A percentile compares a stretch with the other conserved stretches of the same genome.
phyloP scores from a whole-genome alignment of 2,113 vertebrate genomes.

The Rostratula benghalensis region DNA sequence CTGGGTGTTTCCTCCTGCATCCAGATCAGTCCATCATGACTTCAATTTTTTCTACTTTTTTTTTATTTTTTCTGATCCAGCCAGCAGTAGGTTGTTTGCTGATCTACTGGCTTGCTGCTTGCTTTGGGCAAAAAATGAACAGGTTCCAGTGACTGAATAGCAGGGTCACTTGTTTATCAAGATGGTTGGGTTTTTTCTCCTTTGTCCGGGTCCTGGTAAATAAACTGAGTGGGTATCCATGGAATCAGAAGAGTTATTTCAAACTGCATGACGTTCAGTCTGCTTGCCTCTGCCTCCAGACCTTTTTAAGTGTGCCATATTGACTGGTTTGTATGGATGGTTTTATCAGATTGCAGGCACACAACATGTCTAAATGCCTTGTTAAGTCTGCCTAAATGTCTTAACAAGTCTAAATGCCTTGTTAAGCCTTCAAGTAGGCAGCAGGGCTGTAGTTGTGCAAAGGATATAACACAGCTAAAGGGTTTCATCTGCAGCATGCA shows the following conservation, averaged over 20 bases:
- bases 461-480: too few species aligned
- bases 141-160: neutral
- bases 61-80: too few species aligned
- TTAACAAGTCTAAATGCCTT: neutral
- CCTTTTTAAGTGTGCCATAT: neutral
- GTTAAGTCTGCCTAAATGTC: too few species aligned
- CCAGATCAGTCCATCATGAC: neutral
- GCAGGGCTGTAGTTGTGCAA: neutral
- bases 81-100: neutral
- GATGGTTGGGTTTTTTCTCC: too few species aligned
- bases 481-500: neutral
- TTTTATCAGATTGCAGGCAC: neutral
- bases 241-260: neutral
- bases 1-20: neutral
- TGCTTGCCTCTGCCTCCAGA: neutral
- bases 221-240: neutral
- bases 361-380: accelerated
- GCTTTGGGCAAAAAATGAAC: neutral
- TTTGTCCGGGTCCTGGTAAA: neutral
- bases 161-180: neutral
- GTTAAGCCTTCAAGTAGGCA: too few species aligned
- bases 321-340: neutral
- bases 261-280: neutral
- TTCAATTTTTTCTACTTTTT: accelerated
- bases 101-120: neutral